phyloP scores from a whole-genome alignment of 2,888 invertebrate genomes.

The Andrena bucephala region DNA sequence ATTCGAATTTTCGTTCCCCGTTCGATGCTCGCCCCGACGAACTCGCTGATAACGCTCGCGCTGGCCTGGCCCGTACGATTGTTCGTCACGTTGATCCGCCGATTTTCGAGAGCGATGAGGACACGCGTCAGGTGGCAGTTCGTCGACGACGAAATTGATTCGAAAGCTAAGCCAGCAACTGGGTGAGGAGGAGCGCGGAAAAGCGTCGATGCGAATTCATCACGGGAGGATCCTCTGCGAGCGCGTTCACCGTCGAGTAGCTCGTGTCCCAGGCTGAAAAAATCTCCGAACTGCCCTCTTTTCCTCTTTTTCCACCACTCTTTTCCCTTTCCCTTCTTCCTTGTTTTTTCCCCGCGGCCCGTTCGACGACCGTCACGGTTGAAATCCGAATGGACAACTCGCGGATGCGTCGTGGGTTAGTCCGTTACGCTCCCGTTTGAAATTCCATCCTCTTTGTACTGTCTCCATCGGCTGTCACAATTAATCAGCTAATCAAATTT shows the following conservation, averaged over 20 bases:
- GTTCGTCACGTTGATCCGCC: constrained; percentile 33
- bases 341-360: neutral
- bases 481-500: neutral
- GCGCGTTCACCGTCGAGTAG: constrained; percentile 38
- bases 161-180: constrained; percentile 47
- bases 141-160: constrained; percentile 60
- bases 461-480: neutral
- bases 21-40: neutral
- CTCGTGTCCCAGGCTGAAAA: constrained; percentile 18
- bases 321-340: no score
- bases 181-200: constrained; percentile 31
- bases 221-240: constrained; percentile 40
- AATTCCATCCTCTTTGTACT: no score
- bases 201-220: constrained; percentile 54
- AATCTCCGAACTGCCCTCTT: constrained; percentile 2
- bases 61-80: neutral
- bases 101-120: constrained; percentile 48
- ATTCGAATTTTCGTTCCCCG: neutral
- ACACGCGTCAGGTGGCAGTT: constrained; percentile 46
- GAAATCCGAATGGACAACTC: constrained; percentile 21
- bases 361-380: constrained; percentile 36
- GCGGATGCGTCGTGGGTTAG: neutral
- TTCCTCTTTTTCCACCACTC: neutral
- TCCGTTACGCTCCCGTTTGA: no score
- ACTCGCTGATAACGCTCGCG: neutral